These are phyloP conservation scores for Hiodon tergisus DNA, from an alignment of 2,113 vertebrate genomes.

Conservation along the genomic window DNA sequence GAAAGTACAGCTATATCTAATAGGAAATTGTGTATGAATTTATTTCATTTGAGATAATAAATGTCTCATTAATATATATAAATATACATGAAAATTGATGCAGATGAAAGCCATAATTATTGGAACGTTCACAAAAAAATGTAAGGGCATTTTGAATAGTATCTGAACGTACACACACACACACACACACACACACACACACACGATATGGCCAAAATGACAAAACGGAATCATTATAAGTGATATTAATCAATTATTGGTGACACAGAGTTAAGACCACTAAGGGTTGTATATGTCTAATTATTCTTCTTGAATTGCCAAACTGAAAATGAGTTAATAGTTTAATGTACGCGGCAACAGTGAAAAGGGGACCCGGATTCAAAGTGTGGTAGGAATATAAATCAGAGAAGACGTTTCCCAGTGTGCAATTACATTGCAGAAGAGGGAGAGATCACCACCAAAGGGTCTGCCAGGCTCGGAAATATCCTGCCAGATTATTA, in stretches of 20 bases:
- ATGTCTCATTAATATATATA: no score
- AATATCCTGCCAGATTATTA: slow-evolving; percentile 12
- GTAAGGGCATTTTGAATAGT: no score
- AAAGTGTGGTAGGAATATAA: slow-evolving; percentile 17
- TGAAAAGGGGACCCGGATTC: slow-evolving; percentile 3
- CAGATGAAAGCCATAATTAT: no score
- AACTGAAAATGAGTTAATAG: slow-evolving; percentile 3
- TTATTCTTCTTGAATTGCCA: slow-evolving; percentile 18
- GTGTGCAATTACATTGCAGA: slow-evolving; percentile 9
- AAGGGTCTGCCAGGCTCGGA: slow-evolving; percentile 7
- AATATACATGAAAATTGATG: no score
- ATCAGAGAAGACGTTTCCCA: not conserved
- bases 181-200: no score
- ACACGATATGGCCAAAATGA: no score
- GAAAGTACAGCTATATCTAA: no score
- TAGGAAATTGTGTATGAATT: no score
- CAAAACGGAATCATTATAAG: no score
- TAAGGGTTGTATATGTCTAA: slow-evolving; percentile 14
- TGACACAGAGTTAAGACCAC: slow-evolving; percentile 5
- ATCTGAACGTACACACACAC: no score
- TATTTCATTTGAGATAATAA: no score
- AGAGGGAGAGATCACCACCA: not conserved
- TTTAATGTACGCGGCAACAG: slow-evolving; percentile 11
- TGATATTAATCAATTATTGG: slow-evolving; percentile 15
- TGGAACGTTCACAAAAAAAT: no score